These are phyloP conservation scores for Hyppa rectilinea DNA, from an alignment of 2,888 invertebrate genomes.

Conservation along the genomic window DNA sequence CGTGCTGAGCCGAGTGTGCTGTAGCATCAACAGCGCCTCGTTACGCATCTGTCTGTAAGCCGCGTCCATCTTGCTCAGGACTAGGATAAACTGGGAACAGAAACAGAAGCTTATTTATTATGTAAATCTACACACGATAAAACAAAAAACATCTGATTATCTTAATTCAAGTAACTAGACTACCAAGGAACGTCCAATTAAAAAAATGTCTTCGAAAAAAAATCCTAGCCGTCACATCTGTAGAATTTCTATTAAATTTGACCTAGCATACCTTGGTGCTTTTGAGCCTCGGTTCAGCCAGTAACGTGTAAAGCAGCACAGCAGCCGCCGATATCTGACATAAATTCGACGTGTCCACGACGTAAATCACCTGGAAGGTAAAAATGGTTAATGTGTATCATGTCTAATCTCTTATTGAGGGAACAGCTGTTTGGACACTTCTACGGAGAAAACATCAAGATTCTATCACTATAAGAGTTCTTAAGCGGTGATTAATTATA, in stretches of 20 bases:
- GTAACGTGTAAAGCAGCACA: slow-evolving; percentile 94
- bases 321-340: slow-evolving; percentile 97
- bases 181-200: too few relatives aligned
- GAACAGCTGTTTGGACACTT: not conserved
- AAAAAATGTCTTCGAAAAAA: too few relatives aligned
- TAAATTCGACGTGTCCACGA: slow-evolving; percentile 95
- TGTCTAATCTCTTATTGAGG: too few relatives aligned
- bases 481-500: not conserved
- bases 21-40: slow-evolving; percentile 95
- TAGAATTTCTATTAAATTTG: too few relatives aligned
- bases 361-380: slow-evolving; percentile 92
- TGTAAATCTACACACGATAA: too few relatives aligned
- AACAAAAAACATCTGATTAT: too few relatives aligned
- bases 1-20: slow-evolving; percentile 92
- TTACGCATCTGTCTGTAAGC: slow-evolving; percentile 97
- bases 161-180: too few relatives aligned
- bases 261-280: slow-evolving; percentile 92
- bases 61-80: slow-evolving; percentile 96
- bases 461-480: not conserved
- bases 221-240: too few relatives aligned
- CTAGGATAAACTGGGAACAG: slow-evolving; percentile 91
- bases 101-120: too few relatives aligned
- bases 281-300: slow-evolving; percentile 93
- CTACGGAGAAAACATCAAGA: not conserved
- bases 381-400: not conserved